Evolutionary conservation across 1,140 invertebrate species (phyloP).

Genomic region (Calliopsis andreniformis): DNA sequence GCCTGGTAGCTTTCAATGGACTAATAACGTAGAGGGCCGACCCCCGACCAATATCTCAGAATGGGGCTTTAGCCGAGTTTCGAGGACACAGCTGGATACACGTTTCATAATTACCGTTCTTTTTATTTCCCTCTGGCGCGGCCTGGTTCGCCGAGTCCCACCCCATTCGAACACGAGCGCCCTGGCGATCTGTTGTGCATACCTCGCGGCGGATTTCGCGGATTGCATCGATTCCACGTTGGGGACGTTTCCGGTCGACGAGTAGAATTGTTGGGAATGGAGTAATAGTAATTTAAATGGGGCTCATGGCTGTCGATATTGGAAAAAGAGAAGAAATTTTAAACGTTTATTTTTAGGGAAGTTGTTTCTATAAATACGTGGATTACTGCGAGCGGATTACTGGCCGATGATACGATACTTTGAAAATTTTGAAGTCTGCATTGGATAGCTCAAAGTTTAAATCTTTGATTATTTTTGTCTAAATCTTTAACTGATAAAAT

Average conservation of each 20-base stretch:
- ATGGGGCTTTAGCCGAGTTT: slow-evolving; percentile 39
- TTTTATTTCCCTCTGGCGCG: slow-evolving; percentile 13
- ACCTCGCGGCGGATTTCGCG: not conserved
- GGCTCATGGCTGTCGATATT: too few relatives aligned
- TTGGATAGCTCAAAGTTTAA: too few relatives aligned
- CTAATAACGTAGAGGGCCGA: slow-evolving; percentile 45
- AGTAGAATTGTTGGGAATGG: not conserved
- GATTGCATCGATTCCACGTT: not conserved
- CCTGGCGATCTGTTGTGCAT: not conserved
- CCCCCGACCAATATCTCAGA: slow-evolving; percentile 34
- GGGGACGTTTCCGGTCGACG: not conserved
- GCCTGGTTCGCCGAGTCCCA: not conserved
- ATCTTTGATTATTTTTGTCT: too few relatives aligned
- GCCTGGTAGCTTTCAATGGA: slow-evolving; percentile 61
- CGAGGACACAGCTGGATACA: slow-evolving; percentile 46
- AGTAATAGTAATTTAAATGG: not conserved
- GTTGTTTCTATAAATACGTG: too few relatives aligned
- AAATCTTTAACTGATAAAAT: too few relatives aligned
- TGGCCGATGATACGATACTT: too few relatives aligned
- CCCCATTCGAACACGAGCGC: not conserved
- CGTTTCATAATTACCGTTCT: slow-evolving; percentile 50
- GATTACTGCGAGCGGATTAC: too few relatives aligned
- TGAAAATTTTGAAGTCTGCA: too few relatives aligned
- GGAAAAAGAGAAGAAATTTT: too few relatives aligned
- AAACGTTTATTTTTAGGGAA: too few relatives aligned